These are phyloP conservation scores for Cephus rjabovi DNA, from an alignment of 2,888 invertebrate species.

Conservation along the genomic window DNA sequence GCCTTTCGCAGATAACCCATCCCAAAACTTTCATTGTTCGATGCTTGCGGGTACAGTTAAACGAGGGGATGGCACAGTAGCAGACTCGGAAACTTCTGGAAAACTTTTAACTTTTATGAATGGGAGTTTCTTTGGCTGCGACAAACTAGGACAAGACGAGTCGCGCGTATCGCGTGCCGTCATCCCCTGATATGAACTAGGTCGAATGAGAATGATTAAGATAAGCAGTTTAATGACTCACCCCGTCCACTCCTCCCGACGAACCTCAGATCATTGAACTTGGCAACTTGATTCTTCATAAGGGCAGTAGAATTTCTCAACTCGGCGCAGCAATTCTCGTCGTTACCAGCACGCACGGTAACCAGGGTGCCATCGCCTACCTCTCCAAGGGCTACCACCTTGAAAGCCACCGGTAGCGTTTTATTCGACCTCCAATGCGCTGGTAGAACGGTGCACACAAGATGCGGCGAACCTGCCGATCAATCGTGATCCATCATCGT, in stretches of 20 bases:
- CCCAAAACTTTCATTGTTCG: not conserved
- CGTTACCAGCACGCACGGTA: conserved; percentile 96
- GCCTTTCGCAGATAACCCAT: not conserved
- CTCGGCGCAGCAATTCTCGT: conserved; percentile 98
- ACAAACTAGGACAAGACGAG: not conserved
- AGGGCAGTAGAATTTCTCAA: conserved; percentile 93
- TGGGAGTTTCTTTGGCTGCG: not conserved
- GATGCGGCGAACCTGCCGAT: conserved; percentile 79
- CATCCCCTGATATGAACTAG: not conserved
- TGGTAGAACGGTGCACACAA: conserved; percentile 95
- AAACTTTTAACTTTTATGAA: conserved; percentile 3
- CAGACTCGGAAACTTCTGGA: not conserved
- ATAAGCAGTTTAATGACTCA: conserved; percentile 55
- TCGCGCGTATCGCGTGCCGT: not conserved
- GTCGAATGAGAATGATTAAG: not conserved
- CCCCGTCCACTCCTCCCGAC: conserved; percentile 99
- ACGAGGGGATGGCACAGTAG: not conserved
- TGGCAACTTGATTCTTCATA: conserved; percentile 98
- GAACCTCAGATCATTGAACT: conserved; percentile 98
- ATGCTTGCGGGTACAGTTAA: not conserved
- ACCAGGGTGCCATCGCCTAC: conserved; percentile 97
- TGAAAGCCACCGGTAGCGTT: conserved; percentile 96
- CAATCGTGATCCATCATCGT: conserved; percentile 2
- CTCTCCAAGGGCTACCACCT: conserved; percentile 94
- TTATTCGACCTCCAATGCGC: conserved; percentile 99